phyloP scores from a whole-genome alignment of 2,113 vertebrate species.

The Gobius niger region DNA sequence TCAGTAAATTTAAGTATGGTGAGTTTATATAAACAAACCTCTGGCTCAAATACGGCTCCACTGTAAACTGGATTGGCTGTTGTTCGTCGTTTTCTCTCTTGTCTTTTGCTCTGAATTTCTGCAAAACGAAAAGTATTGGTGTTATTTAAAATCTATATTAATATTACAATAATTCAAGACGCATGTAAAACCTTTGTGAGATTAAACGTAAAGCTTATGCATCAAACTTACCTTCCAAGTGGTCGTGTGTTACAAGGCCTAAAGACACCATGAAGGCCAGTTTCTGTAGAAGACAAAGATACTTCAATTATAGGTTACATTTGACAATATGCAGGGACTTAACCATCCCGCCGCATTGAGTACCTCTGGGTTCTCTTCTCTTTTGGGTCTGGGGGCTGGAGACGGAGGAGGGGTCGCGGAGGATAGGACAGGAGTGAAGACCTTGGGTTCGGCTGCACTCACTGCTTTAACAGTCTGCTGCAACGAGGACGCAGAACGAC shows the following conservation, averaged over 20 bases:
- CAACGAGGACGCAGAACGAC: not conserved
- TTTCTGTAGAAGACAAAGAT: constrained; percentile 79
- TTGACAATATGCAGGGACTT: not conserved
- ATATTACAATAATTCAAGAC: too few relatives aligned
- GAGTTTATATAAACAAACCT: constrained; percentile 77
- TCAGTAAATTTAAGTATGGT: not conserved
- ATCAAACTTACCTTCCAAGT: constrained; percentile 87
- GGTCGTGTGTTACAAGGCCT: constrained; percentile 94
- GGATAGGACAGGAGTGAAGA: constrained; percentile 76
- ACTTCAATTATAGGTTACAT: not conserved
- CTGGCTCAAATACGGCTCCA: constrained; percentile 95
- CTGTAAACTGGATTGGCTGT: constrained; percentile 99
- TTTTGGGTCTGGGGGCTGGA: constrained; percentile 87
- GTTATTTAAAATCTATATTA: not conserved
- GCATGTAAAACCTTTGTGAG: too few relatives aligned
- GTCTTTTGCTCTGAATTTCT: constrained; percentile 99
- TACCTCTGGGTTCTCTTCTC: constrained; percentile 96
- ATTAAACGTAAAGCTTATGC: not conserved
- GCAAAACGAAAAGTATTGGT: constrained; percentile 29
- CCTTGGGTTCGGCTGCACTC: constrained; percentile 84
- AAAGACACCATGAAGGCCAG: constrained; percentile 98
- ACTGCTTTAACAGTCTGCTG: constrained; percentile 84
- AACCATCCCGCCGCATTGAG: not conserved
- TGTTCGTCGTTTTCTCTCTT: constrained; percentile 96
- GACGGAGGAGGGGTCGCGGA: constrained; percentile 79